Conservation (phyloP, 2,888 invertebrate genomes). For the Dryocosmus kuriphilus region DNA sequence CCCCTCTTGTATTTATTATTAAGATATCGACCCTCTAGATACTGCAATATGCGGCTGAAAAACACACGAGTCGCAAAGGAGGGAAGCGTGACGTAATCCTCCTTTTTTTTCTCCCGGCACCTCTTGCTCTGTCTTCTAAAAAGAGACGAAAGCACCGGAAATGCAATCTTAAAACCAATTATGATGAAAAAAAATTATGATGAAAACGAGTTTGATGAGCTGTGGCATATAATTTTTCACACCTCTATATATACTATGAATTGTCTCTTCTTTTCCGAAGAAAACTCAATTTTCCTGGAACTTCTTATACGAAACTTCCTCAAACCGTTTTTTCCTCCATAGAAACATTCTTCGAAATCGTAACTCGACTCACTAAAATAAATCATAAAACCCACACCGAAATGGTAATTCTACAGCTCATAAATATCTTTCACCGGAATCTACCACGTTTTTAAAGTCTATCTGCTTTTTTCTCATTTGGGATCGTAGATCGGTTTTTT, state of each 20-base stretch:
- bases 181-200: too few species aligned
- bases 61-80: constrained; percentile 41
- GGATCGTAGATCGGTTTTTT: constrained; percentile 10
- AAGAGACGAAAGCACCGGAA: neutral
- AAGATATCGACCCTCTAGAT: constrained; percentile 75
- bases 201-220: too few species aligned
- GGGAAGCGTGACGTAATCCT: neutral
- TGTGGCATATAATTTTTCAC: too few species aligned
- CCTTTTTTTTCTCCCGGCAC: constrained; percentile 17
- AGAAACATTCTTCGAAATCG: neutral
- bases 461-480: neutral
- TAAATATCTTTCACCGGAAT: neutral
- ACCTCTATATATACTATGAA: too few species aligned
- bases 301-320: too few species aligned
- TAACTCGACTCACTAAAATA: neutral
- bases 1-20: constrained; percentile 77
- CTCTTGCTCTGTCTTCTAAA: neutral
- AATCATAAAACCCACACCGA: neutral
- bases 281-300: too few species aligned
- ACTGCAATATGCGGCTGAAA: constrained; percentile 64
- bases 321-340: too few species aligned
- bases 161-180: too few species aligned
- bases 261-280: too few species aligned
- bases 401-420: constrained; percentile 1
- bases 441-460: constrained; percentile 3